Evolutionary conservation across 2,888 invertebrate genomes (phyloP), one percentile per base, ranked within the genome.

Genomic region (Anticlea derivata): DNA sequence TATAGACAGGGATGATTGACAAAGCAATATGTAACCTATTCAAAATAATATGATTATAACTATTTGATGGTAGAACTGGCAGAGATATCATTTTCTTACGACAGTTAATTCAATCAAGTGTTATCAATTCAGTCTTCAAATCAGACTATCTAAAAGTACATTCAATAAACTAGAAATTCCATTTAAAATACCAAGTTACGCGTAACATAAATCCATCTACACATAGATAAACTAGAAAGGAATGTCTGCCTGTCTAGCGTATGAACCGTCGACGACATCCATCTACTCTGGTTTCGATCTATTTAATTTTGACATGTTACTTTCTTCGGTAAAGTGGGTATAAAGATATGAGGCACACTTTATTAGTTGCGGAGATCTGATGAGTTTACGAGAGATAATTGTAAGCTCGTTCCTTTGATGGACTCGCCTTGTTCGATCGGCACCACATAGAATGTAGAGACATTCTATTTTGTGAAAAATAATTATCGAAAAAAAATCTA

Each of bases 261-360:
- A 48, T 39, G 29, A 33, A 41, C 46, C 12, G 43, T 23, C 38
- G 17, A 29, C 43, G 12, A 23, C 52, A 48, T 48, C 43, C 39
- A 53, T 53, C 44, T 33, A 43, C 49, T 50, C 43, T 50, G 34
- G 39, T 39, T 48, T 39, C 39, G 13, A 45, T 53, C 29, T 27
- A 48, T 53, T 39, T 48, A 48, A 39, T 53, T 48, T 44, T 53
- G 48, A 49, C 53, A 48, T 40, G 47, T 33, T 38, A 39, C 46
- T 55, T 55, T 50, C 46, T 50, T 46, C 50, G 10, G 33, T 46
- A 39, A 48, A 43, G 38, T 33, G 20, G 26, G 34, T 31, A 38
- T 13, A 29, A 7, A 29, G 20, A 13, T 26, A n/a, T 24, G 44
- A 41, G 31, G 33, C n/a, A n/a, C n/a, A n/a, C 23, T 44, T 34